Conservation (phyloP, 1,140 invertebrate species). For the Sesamia nonagrioides region DNA sequence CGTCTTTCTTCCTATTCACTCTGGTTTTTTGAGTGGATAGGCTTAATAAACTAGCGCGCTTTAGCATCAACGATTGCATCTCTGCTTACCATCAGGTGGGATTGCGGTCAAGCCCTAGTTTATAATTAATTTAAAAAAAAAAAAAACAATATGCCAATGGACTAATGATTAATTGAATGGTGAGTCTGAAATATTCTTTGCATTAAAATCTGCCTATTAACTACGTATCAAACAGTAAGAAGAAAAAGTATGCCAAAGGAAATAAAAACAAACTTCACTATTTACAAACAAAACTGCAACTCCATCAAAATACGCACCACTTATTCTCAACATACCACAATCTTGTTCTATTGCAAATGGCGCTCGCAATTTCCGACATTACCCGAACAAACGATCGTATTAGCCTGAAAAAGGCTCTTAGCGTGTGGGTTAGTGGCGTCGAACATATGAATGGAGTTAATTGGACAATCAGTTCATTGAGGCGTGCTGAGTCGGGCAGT, state of each 20-base stretch:
- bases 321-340: slow-evolving; percentile 25
- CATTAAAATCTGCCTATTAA: neutral
- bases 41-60: too few relatives aligned
- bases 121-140: too few relatives aligned
- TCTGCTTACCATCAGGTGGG: too few relatives aligned
- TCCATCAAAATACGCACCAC: slow-evolving; percentile 19
- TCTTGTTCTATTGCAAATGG: slow-evolving; percentile 19
- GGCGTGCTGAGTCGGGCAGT: slow-evolving; percentile 69
- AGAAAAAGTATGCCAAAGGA: neutral
- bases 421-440: slow-evolving; percentile 56
- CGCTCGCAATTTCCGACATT: slow-evolving; percentile 45
- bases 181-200: neutral
- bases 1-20: too few relatives aligned
- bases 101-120: too few relatives aligned
- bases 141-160: too few relatives aligned
- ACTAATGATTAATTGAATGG: too few relatives aligned
- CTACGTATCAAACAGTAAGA: neutral
- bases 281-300: slow-evolving; percentile 38
- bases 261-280: neutral
- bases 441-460: slow-evolving; percentile 83
- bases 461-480: slow-evolving; percentile 76
- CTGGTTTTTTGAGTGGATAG: too few relatives aligned
- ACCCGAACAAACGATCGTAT: slow-evolving; percentile 59
- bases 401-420: slow-evolving; percentile 65
- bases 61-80: too few relatives aligned